Evolutionary conservation across 2,113 vertebrate genomes (phyloP).

Genomic region (Petrocephalus zakoni): DNA sequence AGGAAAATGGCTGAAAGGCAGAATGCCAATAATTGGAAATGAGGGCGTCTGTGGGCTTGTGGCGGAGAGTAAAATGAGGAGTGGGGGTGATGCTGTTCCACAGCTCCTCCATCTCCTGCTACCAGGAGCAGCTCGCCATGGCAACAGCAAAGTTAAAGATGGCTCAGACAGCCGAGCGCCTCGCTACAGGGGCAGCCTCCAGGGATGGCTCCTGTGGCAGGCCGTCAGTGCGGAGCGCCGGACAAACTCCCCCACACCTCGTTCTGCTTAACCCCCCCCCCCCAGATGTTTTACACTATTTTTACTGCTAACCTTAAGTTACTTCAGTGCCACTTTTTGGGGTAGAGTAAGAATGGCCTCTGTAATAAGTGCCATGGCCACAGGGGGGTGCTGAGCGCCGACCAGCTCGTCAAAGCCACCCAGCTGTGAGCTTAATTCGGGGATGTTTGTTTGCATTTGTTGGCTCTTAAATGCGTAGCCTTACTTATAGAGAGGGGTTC

Average conservation of each 20-base stretch:
- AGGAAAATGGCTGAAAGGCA: neutral
- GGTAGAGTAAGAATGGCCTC: neutral
- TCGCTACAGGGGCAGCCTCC: conserved; percentile 60
- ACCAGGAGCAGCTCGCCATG: conserved; percentile 30
- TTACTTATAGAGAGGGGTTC: neutral
- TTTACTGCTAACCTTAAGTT: conserved; percentile 46
- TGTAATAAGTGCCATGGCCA: neutral
- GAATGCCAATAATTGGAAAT: conserved; percentile 1
- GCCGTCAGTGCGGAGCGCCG: conserved; percentile 49
- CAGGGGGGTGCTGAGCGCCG: neutral
- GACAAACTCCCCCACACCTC: conserved; percentile 47
- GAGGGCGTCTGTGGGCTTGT: neutral
- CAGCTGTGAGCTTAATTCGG: neutral
- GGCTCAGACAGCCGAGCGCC: conserved; percentile 19
- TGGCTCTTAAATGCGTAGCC: neutral
- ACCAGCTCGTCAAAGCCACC: neutral
- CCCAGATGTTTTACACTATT: conserved; percentile 35
- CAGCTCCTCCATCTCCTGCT: conserved; percentile 8
- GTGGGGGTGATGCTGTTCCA: neutral
- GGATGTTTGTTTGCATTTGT: neutral
- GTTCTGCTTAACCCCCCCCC: conserved; percentile 30
- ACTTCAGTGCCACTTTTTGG: conserved; percentile 17
- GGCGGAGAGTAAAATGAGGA: neutral
- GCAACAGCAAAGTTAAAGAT: conserved; percentile 30
- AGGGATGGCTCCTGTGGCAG: conserved; percentile 43